Base-by-base conservation (phyloP, 2,888 invertebrate genomes). In the Aspidiotus rigidus region DNA sequence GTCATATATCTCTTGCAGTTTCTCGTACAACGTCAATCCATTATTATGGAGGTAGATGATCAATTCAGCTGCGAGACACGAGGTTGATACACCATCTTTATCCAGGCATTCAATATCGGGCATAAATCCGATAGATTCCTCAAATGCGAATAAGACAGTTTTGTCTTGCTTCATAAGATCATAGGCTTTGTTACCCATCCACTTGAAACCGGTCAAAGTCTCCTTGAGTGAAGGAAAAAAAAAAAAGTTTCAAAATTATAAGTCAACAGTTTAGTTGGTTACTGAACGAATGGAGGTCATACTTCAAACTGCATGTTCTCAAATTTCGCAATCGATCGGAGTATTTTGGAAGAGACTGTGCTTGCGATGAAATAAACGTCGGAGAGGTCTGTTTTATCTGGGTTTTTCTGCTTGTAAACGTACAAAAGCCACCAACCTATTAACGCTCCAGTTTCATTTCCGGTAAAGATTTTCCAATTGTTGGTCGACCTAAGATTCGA, bases 61-160 rank as follows among this genome's bases (percentile, higher is more conserved):
- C 81, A 93, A 80, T 75, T 93, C 89, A 7, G 89, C 87, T 69
- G 88, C 79, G 64, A 87, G 84, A 15, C 87, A 87, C 0, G 92
- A 93, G 0, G 97, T 96, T 49, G 89, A 89, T 1, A 99, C 84
- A 0, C 99, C 99, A 79, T 99, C 99, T 77, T 99, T 99, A 77
- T 99, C 99, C 6, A 95, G 81, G 7, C 97, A 93, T 11, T 69
- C 69, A 5, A 85, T 83, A n/a, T 89, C 88, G 76, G 91, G 90
- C 97, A 99, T 97, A 77, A 91, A 98, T 0, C 97, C 99, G 76
- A 99, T 97, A 0, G 98, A 97, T 80, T 99, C 99, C 77, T 99
- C 99, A 79, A 90, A 99, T 0, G 96, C 95, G 79, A 97, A 94
- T 66, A 99, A 78, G 0, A 96, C 90, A 10, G 81, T 79, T 75